Evolutionary conservation across 2,888 invertebrate species (phyloP), one percentile per base, ranked within the genome.

Genomic region (Gymnoscelis rufifasciata): DNA sequence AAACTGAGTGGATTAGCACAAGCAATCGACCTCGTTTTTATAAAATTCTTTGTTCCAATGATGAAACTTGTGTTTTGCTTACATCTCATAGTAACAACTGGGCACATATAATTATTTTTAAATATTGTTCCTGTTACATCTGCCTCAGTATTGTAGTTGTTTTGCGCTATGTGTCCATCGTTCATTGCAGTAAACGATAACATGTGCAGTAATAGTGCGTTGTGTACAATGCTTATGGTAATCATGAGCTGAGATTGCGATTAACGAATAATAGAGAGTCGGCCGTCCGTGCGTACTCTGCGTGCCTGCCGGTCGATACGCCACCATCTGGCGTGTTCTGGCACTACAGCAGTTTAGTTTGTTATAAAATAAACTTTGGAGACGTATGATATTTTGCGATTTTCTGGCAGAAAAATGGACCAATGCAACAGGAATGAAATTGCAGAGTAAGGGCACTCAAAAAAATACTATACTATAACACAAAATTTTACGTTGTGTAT

Each of bases 141-240:
- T 19, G 19, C 5, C 19, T 19, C 5, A 2, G 2, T 5, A 19
- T 3, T 19, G 2, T 19, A 5, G 7, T 24, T 38, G 11, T 35
- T 5, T 36, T 26, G 14, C 31, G 31, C 14, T 6, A 10, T 15
- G 24, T 39, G 30, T 48, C 23, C 13, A 71, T 71, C 78, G 78
- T 81, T 80, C 76, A 79, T 68, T 68, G 60, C 54, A 64, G 36
- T 7, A 40, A 38, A 41, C 48, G 48, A 54, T 53, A 47, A 42
- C 46, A 51, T 49, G 52, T 48, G 40, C 66, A 74, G 73, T 76
- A 75, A 57, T 66, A 66, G 64, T 59, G 62, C 65, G 65, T 63
- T 55, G 62, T 61, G 59, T 64, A 80, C 83, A 83, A 83, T 83
- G 69, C 76, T 54, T 84, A 86, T 86, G 86, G 66, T 84, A 86